A percentile compares a stretch with the other conserved stretches of the same genome.
Conservation (phyloP, 2,888 invertebrate species). For the Drosophila mayaguana region DNA sequence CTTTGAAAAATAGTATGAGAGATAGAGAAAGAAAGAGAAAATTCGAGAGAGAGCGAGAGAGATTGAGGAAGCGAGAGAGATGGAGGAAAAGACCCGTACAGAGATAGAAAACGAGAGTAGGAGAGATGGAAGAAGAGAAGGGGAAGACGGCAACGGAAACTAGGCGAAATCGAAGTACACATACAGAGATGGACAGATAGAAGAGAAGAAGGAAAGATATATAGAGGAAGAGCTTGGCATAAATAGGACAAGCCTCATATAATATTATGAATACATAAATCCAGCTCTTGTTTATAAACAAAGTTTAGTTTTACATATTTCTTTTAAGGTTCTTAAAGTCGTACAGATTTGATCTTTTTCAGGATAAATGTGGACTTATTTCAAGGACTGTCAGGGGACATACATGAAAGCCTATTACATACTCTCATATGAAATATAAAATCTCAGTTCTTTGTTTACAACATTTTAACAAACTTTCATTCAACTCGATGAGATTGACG, state of each 20-base stretch:
- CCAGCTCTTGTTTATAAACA: background rate
- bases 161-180: background rate
- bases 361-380: background rate
- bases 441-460: no score
- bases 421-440: no score
- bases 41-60: background rate
- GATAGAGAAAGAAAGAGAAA: background rate
- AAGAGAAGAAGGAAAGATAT: background rate
- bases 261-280: background rate
- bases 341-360: background rate
- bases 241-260: background rate
- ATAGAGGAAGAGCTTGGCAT: background rate
- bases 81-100: no score
- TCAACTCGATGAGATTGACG: background rate
- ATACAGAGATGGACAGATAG: background rate
- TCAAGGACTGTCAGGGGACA: background rate
- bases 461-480: background rate
- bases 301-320: no score
- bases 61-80: no score
- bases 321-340: no score
- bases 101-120: background rate
- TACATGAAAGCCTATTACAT: no score
- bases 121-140: background rate
- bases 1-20: background rate
- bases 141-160: no score